phyloP scores from a whole-genome alignment of 2,797 vertebrate genomes.

The Atherinosoma microstoma region DNA sequence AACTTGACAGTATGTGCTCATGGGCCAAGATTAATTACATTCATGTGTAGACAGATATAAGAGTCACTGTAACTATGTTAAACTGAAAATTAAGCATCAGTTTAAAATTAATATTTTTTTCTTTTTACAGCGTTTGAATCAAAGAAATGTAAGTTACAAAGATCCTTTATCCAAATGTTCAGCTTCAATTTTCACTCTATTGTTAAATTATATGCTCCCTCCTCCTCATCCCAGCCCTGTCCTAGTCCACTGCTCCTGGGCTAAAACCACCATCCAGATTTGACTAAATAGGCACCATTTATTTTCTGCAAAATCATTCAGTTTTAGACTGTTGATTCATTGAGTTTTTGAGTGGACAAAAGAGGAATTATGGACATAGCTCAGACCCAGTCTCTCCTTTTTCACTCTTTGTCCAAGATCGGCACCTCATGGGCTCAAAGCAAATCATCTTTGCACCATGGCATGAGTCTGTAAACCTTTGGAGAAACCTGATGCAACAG shows the following conservation, averaged over 20 bases:
- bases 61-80: slow-evolving; percentile 26
- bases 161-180: slow-evolving; percentile 55
- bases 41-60: slow-evolving; percentile 13
- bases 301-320: neutral
- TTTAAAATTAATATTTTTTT: slow-evolving; percentile 18
- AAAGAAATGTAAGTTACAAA: slow-evolving; percentile 35
- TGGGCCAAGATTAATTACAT: slow-evolving; percentile 30
- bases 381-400: slow-evolving; percentile 32
- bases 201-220: slow-evolving; percentile 51
- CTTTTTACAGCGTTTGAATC: slow-evolving; percentile 45
- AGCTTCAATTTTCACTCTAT: slow-evolving; percentile 44
- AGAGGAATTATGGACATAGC: neutral
- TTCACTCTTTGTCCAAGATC: slow-evolving; percentile 24
- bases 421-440: slow-evolving; percentile 22
- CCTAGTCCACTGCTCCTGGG: slow-evolving; percentile 34
- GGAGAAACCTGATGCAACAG: neutral
- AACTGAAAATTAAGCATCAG: slow-evolving; percentile 42
- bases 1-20: slow-evolving; percentile 35
- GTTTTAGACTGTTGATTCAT: neutral
- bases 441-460: slow-evolving; percentile 14
- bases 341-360: slow-evolving; percentile 1
- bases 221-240: slow-evolving; percentile 12
- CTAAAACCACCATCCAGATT: slow-evolving; percentile 39
- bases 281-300: neutral
- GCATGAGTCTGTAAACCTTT: slow-evolving; percentile 8